phyloP scores from a whole-genome alignment of 2,797 vertebrate species.

The Thamnophis elegans region DNA sequence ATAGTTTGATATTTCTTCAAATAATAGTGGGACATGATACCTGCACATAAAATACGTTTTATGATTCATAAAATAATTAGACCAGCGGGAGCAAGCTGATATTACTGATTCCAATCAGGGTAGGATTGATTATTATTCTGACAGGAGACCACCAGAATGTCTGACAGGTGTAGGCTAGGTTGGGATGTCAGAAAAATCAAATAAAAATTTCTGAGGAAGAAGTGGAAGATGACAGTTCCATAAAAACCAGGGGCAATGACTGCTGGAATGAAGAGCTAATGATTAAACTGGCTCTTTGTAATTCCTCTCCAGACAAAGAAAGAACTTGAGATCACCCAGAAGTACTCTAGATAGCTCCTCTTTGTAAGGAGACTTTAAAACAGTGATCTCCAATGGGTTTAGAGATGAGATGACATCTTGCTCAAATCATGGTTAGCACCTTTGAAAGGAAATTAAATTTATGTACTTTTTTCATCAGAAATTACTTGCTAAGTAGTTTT shows the following conservation, averaged over 20 bases:
- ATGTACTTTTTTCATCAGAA: neutral
- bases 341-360: too few species aligned
- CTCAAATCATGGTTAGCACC: neutral
- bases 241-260: neutral
- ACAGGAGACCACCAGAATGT: neutral
- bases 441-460: neutral
- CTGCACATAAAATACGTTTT: neutral
- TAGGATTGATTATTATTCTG: neutral
- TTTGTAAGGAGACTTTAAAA: too few species aligned
- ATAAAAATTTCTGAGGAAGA: neutral
- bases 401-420: neutral
- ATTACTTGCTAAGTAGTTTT: neutral
- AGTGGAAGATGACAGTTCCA: neutral
- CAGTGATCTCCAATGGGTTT: neutral
- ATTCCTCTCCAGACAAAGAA: too few species aligned
- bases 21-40: neutral
- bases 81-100: neutral
- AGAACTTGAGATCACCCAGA: too few species aligned
- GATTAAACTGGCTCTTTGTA: neutral
- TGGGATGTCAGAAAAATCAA: neutral
- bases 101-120: neutral
- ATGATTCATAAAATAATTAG: neutral
- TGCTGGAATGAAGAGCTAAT: neutral
- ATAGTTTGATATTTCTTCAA: neutral
- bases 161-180: neutral